Evolutionary conservation across 92 coral and sea anemone genomes (phyloP).

Genomic region (Zoanthus sociatus): DNA sequence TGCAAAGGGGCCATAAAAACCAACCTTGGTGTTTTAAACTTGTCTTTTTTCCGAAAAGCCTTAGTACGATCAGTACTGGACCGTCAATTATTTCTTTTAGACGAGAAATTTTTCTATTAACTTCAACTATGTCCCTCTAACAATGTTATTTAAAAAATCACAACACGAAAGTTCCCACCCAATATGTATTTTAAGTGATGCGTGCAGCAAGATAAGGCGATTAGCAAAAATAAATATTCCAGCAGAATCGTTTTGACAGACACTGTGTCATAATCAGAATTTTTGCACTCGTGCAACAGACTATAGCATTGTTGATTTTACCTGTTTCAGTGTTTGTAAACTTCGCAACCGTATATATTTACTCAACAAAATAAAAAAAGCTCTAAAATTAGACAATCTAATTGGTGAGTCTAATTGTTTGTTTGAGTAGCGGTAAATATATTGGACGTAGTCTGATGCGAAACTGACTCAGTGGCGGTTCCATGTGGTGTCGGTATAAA

Average conservation of each 20-base stretch:
- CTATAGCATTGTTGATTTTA: not conserved
- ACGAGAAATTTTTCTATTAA: not conserved
- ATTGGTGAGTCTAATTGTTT: conserved; percentile 14
- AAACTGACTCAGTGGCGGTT: not conserved
- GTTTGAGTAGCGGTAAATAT: conserved; percentile 5
- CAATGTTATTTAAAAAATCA: not conserved
- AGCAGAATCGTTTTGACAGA: not conserved
- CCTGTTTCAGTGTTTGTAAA: not conserved
- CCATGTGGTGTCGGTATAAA: conserved; percentile 25
- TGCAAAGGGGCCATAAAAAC: conserved; percentile 8
- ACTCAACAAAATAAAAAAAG: not conserved
- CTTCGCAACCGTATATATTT: not conserved
- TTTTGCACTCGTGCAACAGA: not conserved
- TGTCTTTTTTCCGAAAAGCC: not conserved
- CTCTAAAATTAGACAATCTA: conserved; percentile 4
- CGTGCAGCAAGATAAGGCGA: conserved; percentile 13
- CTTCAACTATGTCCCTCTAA: not conserved
- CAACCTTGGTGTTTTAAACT: not conserved
- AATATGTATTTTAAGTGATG: not conserved
- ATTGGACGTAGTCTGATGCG: conserved; percentile 26
- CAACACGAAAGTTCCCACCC: conserved; percentile 44
- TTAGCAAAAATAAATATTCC: not conserved
- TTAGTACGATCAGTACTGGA: not conserved
- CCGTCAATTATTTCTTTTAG: not conserved
- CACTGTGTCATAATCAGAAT: not conserved